Evolutionary conservation across 1,140 invertebrate species (phyloP).

Genomic region (Hestina assimilis): DNA sequence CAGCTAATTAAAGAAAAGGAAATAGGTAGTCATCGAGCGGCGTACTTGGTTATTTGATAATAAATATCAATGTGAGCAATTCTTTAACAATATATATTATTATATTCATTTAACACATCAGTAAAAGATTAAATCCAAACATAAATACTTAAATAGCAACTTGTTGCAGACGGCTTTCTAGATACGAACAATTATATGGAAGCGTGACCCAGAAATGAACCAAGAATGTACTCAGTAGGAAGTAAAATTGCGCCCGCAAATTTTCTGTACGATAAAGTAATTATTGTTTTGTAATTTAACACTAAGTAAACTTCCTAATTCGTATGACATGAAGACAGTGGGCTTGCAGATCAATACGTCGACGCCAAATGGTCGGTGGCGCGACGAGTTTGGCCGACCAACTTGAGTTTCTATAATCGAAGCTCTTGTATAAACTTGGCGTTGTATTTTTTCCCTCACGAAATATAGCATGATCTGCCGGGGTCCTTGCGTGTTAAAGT

Average conservation of each 20-base stretch:
- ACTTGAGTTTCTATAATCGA: constrained; percentile 4
- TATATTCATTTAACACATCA: constrained; percentile 6
- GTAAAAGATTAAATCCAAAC: constrained; percentile 10
- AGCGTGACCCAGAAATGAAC: constrained; percentile 23
- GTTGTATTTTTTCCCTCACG: neutral
- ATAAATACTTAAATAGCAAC: constrained; percentile 18
- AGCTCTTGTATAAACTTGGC: constrained; percentile 1
- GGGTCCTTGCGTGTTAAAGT: neutral
- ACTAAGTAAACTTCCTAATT: constrained; percentile 31
- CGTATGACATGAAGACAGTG: constrained; percentile 45
- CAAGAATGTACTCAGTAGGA: neutral
- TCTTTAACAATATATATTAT: constrained; percentile 11
- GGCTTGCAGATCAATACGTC: constrained; percentile 58
- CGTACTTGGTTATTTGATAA: constrained; percentile 11
- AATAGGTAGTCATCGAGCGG: constrained; percentile 45
- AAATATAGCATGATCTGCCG: constrained; percentile 1
- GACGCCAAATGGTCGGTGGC: constrained; percentile 59
- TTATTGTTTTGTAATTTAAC: neutral
- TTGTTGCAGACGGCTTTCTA: constrained; percentile 31
- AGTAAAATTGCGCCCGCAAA: neutral
- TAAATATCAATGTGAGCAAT: too few species aligned
- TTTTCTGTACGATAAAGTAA: neutral
- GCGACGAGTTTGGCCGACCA: constrained; percentile 28
- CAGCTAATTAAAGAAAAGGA: constrained; percentile 50
- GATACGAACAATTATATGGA: constrained; percentile 14